Percentiles rank a stretch among this genome's conserved stretches.
These are phyloP conservation scores for Buathra laborator DNA, from an alignment of 2,888 invertebrate species.

Conservation along the genomic window DNA sequence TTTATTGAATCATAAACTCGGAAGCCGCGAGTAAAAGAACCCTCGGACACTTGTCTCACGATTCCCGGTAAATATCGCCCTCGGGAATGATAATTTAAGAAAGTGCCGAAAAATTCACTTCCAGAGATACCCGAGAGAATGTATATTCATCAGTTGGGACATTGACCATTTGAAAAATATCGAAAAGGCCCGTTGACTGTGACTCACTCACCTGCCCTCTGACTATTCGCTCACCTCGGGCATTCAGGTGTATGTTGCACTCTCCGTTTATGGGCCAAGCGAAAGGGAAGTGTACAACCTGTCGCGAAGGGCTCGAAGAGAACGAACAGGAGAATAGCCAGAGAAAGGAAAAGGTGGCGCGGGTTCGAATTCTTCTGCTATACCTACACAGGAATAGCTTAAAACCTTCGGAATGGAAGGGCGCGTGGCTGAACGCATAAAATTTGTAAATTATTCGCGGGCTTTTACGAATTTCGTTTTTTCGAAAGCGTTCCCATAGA, in stretches of 20 bases:
- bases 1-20: background rate
- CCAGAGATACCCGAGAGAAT: background rate
- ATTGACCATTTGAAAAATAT: background rate
- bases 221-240: slow-evolving; percentile 47
- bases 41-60: background rate
- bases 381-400: background rate
- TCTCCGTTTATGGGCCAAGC: slow-evolving; percentile 16
- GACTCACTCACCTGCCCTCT: slow-evolving; percentile 53
- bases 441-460: slow-evolving; percentile 71
- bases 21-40: background rate
- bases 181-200: background rate
- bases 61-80: background rate
- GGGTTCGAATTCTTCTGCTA: slow-evolving; percentile 4
- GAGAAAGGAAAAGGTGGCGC: slow-evolving; percentile 5
- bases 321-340: slow-evolving; percentile 29
- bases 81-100: background rate
- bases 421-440: slow-evolving; percentile 71
- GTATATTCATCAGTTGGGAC: slow-evolving; percentile 7
- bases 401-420: slow-evolving; percentile 55
- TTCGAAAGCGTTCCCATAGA: slow-evolving; percentile 56
- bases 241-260: slow-evolving; percentile 59
- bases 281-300: slow-evolving; percentile 53
- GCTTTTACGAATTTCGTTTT: slow-evolving; percentile 26
- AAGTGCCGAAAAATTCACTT: background rate
- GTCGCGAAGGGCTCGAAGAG: slow-evolving; percentile 59